Base-by-base conservation (phyloP, 2,888 invertebrate genomes). In the Tholera decimalis region DNA sequence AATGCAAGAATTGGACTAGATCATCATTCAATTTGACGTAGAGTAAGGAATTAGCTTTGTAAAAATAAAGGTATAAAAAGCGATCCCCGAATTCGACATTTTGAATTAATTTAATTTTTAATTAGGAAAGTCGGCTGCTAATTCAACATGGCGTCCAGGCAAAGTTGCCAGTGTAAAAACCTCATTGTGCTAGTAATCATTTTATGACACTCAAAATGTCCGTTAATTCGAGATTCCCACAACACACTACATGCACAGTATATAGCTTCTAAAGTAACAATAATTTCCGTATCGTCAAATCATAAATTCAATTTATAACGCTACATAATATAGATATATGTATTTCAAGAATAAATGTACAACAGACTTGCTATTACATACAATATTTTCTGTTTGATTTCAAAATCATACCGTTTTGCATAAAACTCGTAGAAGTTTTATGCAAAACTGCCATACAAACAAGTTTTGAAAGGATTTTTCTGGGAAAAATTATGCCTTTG, bases 1-100 rank as follows among this genome's bases (percentile, higher is more conserved):
- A 80, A 79, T 67, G 60, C 61, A 66, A 56, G 20, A 26, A 65
- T 37, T 33, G 8, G 47, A 77, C 80, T 66, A 71, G 79, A 80
- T 30, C 39, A 55, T 39, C 8, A 51, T 54, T 15, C 22, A 44
- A 46, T 11, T 44, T 54, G 39, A 61, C 41, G 6, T 41, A 56
- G 54, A 67, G 39, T 54, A 22, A 22, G 18, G 22, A 50, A 55
- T 15, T 0, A 28, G 18, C 18, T 65, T 22, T 28, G 1, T 55
- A 15, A 13, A 59, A 35, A 54, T 20, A 15, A 37, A 15, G 3
- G 0, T 56, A 3, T 18, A 22, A 44, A 30, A 8, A 41, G n/a
- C 7, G 6, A 56, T 30, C 20, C 30, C 2, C 1, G 22, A 64
- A 44, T 22, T 20, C 37, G 5, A 13, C 7, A 35, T 37, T 44